Evolutionary conservation across 2,797 vertebrate species (phyloP), one percentile per base, ranked within the genome.

Genomic region (Syngnathus rostellatus): DNA sequence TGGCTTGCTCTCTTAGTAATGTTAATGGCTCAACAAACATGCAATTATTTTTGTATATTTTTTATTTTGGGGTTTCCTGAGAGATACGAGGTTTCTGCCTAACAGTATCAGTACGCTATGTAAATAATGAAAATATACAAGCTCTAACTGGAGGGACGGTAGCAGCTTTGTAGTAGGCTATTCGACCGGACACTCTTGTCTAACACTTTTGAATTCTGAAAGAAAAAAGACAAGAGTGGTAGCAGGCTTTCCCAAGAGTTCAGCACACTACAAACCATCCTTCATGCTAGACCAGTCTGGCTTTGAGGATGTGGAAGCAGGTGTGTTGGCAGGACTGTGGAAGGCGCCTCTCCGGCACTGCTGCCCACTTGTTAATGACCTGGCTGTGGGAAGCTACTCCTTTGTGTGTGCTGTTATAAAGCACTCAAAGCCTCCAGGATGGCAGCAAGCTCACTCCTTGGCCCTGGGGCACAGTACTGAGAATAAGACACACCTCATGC

Each of bases 391-490:
- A 82, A 81, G 82, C 82, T 48, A 62, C 76, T 89, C 86, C 89
- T 90, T 72, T 82, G 86, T 89, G 88, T 86, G 81, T 75, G 25
- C 69, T 62, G 87, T 91, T 88, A 92, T 91, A 88, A 91, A 92
- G 90, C 90, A 92, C 89, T 88, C 75, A 80, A 83, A 84, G 84
- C 83, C 80, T 87, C 68, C 83, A 83, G 80, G 79, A 89, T 91
- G 91, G 90, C 91, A 91, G 90, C 85, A 79, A 84, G 87, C 89
- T 91, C 88, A 83, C 83, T 90, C 85, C 83, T 87, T 68, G 68
- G 81, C 87, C 88, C 84, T 67, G 73, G 81, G 87, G 83, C 84
- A 78, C 83, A 83, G 82, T 79, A 39, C 73, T 69, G 85, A 89
- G 85, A 85, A 87, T 83, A 78, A 87, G 83, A 86, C 83, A 83